phyloP scores from a whole-genome alignment of 2,888 invertebrate species.

The Nephrotoma guestfalica region DNA sequence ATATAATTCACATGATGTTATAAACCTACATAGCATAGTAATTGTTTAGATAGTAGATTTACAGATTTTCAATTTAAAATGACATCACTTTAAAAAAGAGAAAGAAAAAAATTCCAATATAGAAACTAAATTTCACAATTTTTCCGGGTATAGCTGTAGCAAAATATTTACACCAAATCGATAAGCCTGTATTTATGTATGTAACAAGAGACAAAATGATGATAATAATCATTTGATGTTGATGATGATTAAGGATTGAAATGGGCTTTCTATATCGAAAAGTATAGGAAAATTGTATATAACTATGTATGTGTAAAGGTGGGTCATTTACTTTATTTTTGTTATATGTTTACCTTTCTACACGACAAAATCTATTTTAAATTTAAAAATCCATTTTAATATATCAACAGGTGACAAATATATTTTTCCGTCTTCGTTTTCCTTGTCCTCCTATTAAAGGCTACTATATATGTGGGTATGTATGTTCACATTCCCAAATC shows the following conservation, averaged over 20 bases:
- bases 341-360: not conserved
- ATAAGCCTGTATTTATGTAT: not conserved
- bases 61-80: not conserved
- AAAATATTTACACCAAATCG: not conserved
- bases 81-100: not conserved
- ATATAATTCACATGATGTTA: not conserved
- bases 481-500: not conserved
- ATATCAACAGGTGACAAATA: not conserved
- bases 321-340: not conserved
- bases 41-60: not conserved
- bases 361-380: not conserved
- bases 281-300: not conserved
- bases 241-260: not conserved
- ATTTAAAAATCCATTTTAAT: not conserved
- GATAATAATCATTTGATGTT: not conserved
- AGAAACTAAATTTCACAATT: not conserved
- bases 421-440: not conserved
- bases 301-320: not conserved
- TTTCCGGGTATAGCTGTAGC: not conserved
- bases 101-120: not conserved
- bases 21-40: not conserved
- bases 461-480: not conserved
- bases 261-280: not conserved
- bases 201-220: not conserved
- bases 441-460: not conserved